These are phyloP conservation scores for Drosophila seclusa DNA, from an alignment of 2,888 invertebrate species.

Conservation along the genomic window DNA sequence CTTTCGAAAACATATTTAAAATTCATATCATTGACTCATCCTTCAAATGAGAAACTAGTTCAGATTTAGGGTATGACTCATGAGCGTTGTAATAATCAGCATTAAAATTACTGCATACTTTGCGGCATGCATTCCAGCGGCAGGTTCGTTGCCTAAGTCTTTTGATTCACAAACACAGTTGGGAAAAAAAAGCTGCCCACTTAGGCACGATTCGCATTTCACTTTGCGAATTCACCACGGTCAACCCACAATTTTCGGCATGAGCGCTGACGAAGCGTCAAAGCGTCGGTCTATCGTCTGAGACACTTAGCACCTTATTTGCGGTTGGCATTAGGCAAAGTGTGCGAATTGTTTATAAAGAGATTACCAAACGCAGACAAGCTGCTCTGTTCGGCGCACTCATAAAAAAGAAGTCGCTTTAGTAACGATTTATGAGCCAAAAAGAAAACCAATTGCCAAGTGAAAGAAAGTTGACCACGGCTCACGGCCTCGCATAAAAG, in stretches of 20 bases:
- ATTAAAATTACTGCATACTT: constrained; percentile 26
- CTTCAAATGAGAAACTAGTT: neutral
- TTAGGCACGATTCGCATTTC: constrained; percentile 34
- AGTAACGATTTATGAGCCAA: constrained; percentile 52
- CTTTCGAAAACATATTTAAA: neutral
- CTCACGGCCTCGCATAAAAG: constrained; percentile 61
- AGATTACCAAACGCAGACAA: constrained; percentile 76
- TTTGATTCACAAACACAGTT: constrained; percentile 30
- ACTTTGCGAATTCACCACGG: constrained; percentile 33
- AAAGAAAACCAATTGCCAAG: constrained; percentile 56
- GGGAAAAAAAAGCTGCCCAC: neutral
- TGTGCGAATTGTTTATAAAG: constrained; percentile 81
- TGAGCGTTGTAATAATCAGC: no score
- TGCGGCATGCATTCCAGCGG: neutral
- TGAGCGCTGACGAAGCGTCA: constrained; percentile 16
- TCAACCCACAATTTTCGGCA: constrained; percentile 52
- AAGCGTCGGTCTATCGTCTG: constrained; percentile 35
- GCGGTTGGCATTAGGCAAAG: constrained; percentile 67
- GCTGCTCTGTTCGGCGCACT: constrained; percentile 53
- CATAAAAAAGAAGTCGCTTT: constrained; percentile 67
- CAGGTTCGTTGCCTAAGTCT: constrained; percentile 69
- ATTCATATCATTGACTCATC: neutral
- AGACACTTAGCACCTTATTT: constrained; percentile 80
- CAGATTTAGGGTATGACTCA: constrained; percentile 5
- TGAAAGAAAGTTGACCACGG: constrained; percentile 65